Percentiles rank a stretch among this genome's conserved stretches.
These are phyloP conservation scores for Jacana jacana DNA, from an alignment of 2,113 vertebrate genomes.

Conservation along the genomic window DNA sequence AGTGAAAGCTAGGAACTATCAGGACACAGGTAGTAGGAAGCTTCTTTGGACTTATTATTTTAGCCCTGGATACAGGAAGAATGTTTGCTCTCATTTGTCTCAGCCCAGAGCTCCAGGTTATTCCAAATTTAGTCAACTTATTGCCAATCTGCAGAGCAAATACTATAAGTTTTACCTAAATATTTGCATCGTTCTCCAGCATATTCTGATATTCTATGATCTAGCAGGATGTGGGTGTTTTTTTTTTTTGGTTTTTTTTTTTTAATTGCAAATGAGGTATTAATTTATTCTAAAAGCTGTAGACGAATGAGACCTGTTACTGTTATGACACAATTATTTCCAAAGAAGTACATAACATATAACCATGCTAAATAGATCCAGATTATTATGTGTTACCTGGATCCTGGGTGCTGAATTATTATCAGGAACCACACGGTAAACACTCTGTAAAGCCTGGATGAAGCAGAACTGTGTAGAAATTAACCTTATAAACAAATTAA, in stretches of 20 bases:
- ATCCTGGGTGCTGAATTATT: neutral
- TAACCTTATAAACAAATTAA: neutral
- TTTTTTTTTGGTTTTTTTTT: neutral
- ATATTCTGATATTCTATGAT: neutral
- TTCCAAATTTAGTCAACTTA: neutral
- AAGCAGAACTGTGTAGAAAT: neutral
- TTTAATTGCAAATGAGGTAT: neutral
- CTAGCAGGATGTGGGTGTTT: neutral
- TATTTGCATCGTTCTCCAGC: neutral
- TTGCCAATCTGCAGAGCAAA: neutral
- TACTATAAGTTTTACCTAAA: neutral
- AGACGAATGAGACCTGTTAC: neutral
- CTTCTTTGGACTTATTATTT: neutral
- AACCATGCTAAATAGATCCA: neutral
- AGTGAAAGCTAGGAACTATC: neutral
- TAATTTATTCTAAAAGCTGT: neutral
- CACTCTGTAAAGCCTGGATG: neutral
- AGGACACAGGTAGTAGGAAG: neutral
- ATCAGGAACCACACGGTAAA: neutral
- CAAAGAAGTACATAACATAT: neutral
- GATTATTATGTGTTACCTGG: neutral
- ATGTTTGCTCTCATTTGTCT: neutral
- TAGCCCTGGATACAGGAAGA: neutral
- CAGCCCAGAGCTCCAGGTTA: neutral
- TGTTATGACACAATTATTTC: neutral